Percentiles rank a stretch among this genome's conserved stretches.
Conservation (phyloP, 2,888 invertebrate species). For the Strigamia crassipes region DNA sequence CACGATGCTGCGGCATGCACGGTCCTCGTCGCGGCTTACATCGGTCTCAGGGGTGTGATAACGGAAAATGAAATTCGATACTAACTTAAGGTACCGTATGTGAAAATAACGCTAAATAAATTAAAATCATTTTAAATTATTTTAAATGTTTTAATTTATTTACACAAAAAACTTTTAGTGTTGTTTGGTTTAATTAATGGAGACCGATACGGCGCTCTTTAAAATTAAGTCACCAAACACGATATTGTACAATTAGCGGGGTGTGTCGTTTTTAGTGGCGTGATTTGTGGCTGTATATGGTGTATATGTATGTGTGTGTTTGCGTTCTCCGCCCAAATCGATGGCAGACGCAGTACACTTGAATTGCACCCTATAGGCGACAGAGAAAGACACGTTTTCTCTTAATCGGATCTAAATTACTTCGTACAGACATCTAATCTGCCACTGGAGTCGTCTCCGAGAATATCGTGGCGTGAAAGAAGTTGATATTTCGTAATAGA, state of each 20-base stretch:
- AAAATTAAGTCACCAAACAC: background rate
- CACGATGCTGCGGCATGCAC: background rate
- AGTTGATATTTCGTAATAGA: background rate
- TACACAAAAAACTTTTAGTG: background rate
- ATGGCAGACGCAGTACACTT: background rate
- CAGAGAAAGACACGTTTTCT: background rate
- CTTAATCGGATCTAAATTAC: constrained; percentile 21
- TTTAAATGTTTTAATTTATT: background rate
- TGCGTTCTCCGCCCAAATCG: constrained; percentile 7
- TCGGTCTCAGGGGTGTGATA: background rate
- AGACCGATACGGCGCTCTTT: background rate
- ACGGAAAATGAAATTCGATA: background rate
- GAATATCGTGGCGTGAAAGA: background rate
- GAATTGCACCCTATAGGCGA: constrained; percentile 1
- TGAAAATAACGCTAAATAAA: background rate
- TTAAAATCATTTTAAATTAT: too few species aligned
- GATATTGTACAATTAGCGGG: background rate
- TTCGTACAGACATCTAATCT: background rate
- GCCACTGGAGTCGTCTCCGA: background rate
- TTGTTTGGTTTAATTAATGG: background rate
- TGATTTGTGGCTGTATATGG: background rate
- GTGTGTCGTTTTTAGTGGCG: background rate
- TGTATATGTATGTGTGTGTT: background rate
- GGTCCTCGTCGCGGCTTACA: background rate
- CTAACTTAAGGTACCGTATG: background rate